Evolutionary conservation across 2,888 invertebrate genomes (phyloP).

Genomic region (Teinopalpus imperialis): DNA sequence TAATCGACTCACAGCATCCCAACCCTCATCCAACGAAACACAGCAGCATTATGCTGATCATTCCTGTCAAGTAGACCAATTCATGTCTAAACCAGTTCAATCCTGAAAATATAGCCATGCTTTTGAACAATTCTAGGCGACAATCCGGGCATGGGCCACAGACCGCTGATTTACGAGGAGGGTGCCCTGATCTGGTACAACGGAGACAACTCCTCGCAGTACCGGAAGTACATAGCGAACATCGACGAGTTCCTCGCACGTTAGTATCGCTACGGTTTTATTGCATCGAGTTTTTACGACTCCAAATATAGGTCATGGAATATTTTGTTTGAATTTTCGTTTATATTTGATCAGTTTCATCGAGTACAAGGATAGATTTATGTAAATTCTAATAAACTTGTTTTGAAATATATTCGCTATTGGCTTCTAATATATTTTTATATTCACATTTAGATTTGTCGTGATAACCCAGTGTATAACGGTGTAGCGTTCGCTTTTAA

Average conservation of each 20-base stretch:
- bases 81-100: too few species aligned
- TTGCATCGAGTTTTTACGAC: conserved; percentile 12
- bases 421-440: too few species aligned
- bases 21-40: too few species aligned
- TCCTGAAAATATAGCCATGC: too few species aligned
- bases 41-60: too few species aligned
- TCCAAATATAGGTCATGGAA: conserved; percentile 1
- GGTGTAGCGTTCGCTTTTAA: too few species aligned
- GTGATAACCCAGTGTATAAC: too few species aligned
- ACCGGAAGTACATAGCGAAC: conserved; percentile 81
- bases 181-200: conserved; percentile 85
- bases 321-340: background rate
- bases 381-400: too few species aligned
- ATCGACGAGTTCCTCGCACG: conserved; percentile 83
- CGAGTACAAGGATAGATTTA: conserved; percentile 3
- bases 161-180: conserved; percentile 83
- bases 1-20: too few species aligned
- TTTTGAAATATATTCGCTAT: too few species aligned
- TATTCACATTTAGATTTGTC: too few species aligned
- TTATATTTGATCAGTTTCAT: background rate
- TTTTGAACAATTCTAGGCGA: conserved; percentile 58
- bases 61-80: too few species aligned
- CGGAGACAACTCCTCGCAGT: conserved; percentile 74
- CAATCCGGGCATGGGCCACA: conserved; percentile 85
- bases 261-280: conserved; percentile 58